Base-by-base conservation (phyloP, 2,797 vertebrate genomes). In the Halcyon badia region DNA sequence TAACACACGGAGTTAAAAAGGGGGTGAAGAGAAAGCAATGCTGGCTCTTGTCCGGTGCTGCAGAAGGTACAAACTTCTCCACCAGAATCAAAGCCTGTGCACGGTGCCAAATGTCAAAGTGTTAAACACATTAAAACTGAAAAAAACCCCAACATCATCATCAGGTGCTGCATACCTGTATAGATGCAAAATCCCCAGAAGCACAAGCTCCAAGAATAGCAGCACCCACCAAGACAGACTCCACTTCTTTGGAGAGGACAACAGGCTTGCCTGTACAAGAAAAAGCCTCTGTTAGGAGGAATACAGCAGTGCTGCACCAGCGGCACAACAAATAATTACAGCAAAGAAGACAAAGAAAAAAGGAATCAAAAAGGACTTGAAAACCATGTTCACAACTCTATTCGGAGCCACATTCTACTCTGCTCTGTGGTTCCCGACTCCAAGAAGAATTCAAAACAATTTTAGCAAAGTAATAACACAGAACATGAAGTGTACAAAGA, bases 141-240 rank as follows among this genome's bases (percentile, higher is more conserved):
- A 5, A 12, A 3, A 51, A 51, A 26, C 8, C 48, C 48, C 49
- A 51, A 48, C 21, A 22, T 52, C 28, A n/a, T n/a, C 64, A 81
- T 44, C 60, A 82, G 84, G 69, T 42, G 48, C 60, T 96, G 97
- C 98, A 41, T 98, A 99, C 99, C 99, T 99, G 98, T 87, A 99
- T 98, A 35, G 98, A 99, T 85, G 95, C 62, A 96, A 99, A 99
- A 96, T 99, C 99, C 61, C 96, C 98, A 31, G 99, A 99, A 52
- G 99, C 99, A 97, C 99, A 99, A 39, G 99, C 99, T 92, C 99
- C 99, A 83, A 99, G 98, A 93, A 99, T 96, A 83, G 99, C 99
- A 90, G 99, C 99, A 48, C 99, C 99, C 80, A 99, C 98, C 78
- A 99, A 96, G 80, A 99, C 99, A 56, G 99, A 99, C 96, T 99